phyloP scores from a whole-genome alignment of 2,797 vertebrate species.

The Paramormyrops hopkinsi region DNA sequence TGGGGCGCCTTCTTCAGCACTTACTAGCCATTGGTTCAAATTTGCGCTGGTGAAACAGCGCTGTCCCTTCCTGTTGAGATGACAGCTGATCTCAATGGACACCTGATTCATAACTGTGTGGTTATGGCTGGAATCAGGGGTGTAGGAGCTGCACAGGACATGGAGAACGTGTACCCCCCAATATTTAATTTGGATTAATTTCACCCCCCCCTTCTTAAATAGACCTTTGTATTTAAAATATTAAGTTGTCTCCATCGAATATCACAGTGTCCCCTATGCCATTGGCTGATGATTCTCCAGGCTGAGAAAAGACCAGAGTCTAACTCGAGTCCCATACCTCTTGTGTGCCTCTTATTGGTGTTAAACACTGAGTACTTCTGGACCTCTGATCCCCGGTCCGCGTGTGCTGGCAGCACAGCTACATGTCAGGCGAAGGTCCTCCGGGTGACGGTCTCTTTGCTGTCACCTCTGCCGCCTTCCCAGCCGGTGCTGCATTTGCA shows the following conservation, averaged over 20 bases:
- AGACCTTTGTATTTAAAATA: neutral
- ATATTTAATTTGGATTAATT: neutral
- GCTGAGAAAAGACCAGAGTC: neutral
- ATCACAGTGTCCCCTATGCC: neutral
- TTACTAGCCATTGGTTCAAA: neutral
- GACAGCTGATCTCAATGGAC: neutral
- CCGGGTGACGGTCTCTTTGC: neutral
- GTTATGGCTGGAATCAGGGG: neutral
- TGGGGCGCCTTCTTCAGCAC: neutral
- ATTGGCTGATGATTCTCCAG: neutral
- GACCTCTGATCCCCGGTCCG: neutral
- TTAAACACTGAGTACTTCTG: neutral
- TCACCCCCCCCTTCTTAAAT: neutral
- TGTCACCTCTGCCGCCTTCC: neutral
- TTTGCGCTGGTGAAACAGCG: neutral
- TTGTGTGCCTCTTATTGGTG: neutral
- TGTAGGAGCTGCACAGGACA: neutral
- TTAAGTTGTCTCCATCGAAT: neutral
- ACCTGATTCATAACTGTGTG: neutral
- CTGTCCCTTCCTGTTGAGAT: neutral
- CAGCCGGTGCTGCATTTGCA: constrained; percentile 27
- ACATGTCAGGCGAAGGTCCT: neutral
- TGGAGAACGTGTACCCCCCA: neutral
- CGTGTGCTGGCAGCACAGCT: neutral
- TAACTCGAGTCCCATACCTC: neutral